Evolutionary conservation across 1,140 invertebrate species (phyloP), one percentile per base, ranked within the genome.

Genomic region (Musca domestica): DNA sequence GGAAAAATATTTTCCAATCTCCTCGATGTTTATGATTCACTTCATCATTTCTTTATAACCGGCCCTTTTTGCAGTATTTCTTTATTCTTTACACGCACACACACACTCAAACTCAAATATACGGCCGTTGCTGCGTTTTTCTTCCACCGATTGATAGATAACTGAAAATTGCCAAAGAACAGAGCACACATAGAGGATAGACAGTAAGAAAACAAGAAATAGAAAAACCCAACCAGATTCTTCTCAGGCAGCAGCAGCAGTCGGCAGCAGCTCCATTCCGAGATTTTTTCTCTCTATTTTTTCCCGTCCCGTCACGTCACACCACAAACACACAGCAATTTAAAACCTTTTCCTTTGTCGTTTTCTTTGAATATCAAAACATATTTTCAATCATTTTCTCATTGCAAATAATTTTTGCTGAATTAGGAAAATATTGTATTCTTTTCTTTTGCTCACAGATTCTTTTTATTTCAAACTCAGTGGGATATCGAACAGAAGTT

Each of bases 141-240:
- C 63, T 67, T 63, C 30, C 46, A 51, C 47, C 9, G 48, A 51
- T 46, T 49, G 64, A 64, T 69, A 69, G 52, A 69, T 48, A 69
- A 69, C 68, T 69, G 68, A 69, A 69, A 69, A 66, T 47, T 69
- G 64, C 68, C 64, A 69, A 69, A 61, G 61, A 65, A 65, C n/a
- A 34, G 25, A 30, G 15, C 34, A 12, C 6, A 30, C 27, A 30
- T 4, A 30, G 27, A 30, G 12, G 34, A 41, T n/a, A 20, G 25
- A 51, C 19, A 41, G 56, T 19, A 15, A 54, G 22, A 54, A 54
- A 22, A 54, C 12, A 20, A 54, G 27, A 58, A 34, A 58, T 9
- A 51, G 20, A 12, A 51, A 51, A 51, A 41, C 34, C 34, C 34
- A 41, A 41, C 22, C 34, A 34, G 34, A 61, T 34, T 61, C 56